Conservation (phyloP, 2,888 invertebrate species). For the Lasioglossum villosulum region DNA sequence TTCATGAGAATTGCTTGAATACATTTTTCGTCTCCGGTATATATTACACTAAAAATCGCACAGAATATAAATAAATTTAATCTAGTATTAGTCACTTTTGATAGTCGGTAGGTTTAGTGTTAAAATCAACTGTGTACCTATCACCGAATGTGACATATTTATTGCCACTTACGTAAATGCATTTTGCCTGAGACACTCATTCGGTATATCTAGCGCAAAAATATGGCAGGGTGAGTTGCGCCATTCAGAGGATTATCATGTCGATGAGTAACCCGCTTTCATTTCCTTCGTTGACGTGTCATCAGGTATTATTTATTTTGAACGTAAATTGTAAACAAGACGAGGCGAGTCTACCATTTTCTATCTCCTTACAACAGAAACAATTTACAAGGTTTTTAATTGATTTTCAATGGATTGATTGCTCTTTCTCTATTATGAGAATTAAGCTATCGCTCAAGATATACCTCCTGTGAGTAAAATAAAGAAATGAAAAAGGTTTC, state of each 20-base stretch:
- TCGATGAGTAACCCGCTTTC: conserved; percentile 46
- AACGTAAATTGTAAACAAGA: conserved; percentile 34
- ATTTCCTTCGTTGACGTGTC: conserved; percentile 28
- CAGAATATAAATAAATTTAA: too few species aligned
- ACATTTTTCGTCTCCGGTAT: too few species aligned
- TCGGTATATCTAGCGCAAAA: conserved; percentile 6
- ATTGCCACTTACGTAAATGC: not conserved
- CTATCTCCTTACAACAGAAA: not conserved
- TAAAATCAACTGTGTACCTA: not conserved
- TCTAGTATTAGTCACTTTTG: too few species aligned
- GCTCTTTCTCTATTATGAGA: not conserved
- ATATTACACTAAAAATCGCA: too few species aligned
- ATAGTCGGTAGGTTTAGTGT: too few species aligned
- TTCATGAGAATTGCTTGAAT: too few species aligned
- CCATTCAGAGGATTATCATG: conserved; percentile 50
- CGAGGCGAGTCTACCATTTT: not conserved
- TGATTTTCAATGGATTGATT: not conserved
- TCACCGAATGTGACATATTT: not conserved
- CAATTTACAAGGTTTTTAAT: not conserved
- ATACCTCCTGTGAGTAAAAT: not conserved
- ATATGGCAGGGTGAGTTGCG: conserved; percentile 32
- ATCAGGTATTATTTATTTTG: conserved; percentile 29
- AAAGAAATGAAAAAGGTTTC: not conserved
- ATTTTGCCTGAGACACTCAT: not conserved
- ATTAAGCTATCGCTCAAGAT: not conserved